Percentiles rank a stretch among this genome's conserved stretches.
Evolutionary conservation across 2,797 vertebrate species (phyloP).

Genomic region (Setipinna tenuifilis): DNA sequence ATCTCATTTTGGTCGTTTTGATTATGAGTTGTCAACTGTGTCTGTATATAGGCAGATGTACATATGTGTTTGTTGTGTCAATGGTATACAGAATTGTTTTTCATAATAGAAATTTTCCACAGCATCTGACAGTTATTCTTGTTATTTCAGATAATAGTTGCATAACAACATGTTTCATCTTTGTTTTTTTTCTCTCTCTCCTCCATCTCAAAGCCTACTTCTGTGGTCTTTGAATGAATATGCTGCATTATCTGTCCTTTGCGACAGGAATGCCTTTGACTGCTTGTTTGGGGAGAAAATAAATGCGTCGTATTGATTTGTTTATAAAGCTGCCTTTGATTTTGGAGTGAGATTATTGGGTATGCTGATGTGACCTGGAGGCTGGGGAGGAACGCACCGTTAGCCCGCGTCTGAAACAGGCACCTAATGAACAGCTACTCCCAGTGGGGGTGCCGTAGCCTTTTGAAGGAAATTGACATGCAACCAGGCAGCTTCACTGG

Average conservation of each 20-base stretch:
- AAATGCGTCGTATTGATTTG: conserved; percentile 5
- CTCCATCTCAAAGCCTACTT: not conserved
- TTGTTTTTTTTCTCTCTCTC: not conserved
- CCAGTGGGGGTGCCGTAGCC: conserved; percentile 21
- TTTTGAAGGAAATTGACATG: conserved; percentile 42
- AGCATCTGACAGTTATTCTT: not conserved
- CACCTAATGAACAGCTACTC: conserved; percentile 34
- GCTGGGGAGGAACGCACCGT: conserved; percentile 3
- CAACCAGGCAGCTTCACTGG: conserved; percentile 25
- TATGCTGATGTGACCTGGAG: conserved; percentile 31
- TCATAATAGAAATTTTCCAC: not conserved
- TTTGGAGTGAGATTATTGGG: conserved; percentile 22
- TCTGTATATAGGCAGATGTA: not conserved
- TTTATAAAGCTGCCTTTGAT: conserved; percentile 26
- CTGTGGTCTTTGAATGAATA: not conserved
- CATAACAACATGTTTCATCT: not conserved
- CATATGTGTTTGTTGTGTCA: not conserved
- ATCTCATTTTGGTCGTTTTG: not conserved
- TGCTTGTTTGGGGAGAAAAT: not conserved
- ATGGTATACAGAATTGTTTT: not conserved
- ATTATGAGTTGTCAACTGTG: not conserved
- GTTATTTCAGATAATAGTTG: not conserved
- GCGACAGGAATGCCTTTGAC: not conserved
- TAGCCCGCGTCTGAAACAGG: conserved; percentile 5
- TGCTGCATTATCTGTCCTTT: not conserved